phyloP scores from a whole-genome alignment of 2,888 invertebrate species.

The Tineola bisselliella region DNA sequence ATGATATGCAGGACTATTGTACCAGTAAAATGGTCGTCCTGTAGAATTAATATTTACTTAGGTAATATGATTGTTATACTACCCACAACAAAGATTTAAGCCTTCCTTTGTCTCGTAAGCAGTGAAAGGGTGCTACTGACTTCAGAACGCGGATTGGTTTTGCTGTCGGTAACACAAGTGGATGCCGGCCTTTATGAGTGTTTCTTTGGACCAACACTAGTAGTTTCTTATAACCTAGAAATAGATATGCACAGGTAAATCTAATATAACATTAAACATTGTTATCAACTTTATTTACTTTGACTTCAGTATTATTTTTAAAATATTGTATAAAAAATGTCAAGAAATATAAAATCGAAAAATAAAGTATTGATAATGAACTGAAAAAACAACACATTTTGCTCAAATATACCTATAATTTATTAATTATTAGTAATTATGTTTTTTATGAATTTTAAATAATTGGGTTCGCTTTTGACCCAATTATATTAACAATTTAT shows the following conservation, averaged over 20 bases:
- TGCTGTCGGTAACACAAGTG: constrained; percentile 67
- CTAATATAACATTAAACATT: too few species aligned
- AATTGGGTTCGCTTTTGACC: background rate
- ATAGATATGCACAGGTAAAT: constrained; percentile 65
- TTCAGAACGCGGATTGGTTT: constrained; percentile 68
- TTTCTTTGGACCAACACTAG: constrained; percentile 64
- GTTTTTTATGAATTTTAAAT: background rate
- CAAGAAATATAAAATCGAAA: too few species aligned
- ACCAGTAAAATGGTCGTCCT: too few species aligned
- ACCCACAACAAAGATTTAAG: background rate
- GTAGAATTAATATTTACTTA: background rate
- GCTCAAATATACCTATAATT: too few species aligned
- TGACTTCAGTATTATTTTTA: too few species aligned
- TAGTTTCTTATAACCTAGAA: constrained; percentile 69
- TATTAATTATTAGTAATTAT: background rate
- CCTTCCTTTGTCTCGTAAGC: background rate
- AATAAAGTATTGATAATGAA: too few species aligned
- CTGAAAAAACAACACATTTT: too few species aligned
- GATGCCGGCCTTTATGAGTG: constrained; percentile 71
- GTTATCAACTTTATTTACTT: too few species aligned
- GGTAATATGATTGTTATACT: background rate
- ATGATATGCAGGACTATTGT: too few species aligned
- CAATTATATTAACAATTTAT: background rate
- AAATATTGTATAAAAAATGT: too few species aligned
- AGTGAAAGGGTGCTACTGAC: constrained; percentile 62